phyloP scores from a whole-genome alignment of 2,797 vertebrate species.

The Silurus lanzhouensis region DNA sequence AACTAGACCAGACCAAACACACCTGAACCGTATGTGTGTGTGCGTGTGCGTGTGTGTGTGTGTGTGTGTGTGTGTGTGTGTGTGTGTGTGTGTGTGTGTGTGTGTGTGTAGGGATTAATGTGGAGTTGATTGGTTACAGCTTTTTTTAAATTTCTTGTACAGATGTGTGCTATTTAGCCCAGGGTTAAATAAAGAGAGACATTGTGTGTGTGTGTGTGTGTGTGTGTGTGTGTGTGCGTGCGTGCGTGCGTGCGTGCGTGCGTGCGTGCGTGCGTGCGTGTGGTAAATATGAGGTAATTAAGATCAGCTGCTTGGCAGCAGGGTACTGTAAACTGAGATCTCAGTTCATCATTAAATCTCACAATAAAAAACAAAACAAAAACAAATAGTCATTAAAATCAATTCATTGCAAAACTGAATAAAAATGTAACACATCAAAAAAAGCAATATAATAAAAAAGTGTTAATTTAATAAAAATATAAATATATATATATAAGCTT shows the following conservation, averaged over 20 bases:
- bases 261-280: neutral
- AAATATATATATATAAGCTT: too few species aligned
- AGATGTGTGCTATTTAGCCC: too few species aligned
- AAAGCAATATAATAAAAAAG: too few species aligned
- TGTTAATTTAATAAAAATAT: too few species aligned
- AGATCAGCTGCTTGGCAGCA: neutral
- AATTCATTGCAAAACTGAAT: too few species aligned
- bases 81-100: constrained; percentile 1
- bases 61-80: constrained; percentile 10
- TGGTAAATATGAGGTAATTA: neutral
- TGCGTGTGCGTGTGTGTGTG: neutral
- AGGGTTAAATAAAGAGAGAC: too few species aligned
- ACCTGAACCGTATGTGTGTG: neutral
- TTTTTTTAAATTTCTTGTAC: too few species aligned
- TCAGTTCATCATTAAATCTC: too few species aligned
- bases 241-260: neutral
- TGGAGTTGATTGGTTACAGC: too few species aligned
- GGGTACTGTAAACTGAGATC: neutral
- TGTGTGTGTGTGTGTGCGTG: constrained; percentile 14
- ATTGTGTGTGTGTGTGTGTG: constrained; percentile 7
- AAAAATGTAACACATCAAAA: too few species aligned
- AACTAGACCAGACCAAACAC: constrained; percentile 2
- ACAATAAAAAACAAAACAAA: too few species aligned
- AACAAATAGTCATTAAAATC: too few species aligned
- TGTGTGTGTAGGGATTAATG: neutral